phyloP scores from a whole-genome alignment of 1,140 invertebrate genomes.

The Bradysia coprophila region DNA sequence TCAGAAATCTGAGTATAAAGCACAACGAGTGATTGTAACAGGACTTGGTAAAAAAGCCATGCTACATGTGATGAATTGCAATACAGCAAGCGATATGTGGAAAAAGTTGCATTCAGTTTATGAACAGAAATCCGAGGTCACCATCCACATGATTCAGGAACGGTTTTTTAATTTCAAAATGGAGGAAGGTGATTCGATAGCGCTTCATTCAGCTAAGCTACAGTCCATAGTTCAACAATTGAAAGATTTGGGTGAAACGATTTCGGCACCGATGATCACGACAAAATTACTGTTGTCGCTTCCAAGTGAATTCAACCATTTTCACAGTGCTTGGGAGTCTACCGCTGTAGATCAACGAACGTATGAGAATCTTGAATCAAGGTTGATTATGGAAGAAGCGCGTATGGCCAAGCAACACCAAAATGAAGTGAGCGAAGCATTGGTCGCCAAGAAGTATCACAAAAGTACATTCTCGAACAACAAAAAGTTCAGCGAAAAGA shows the following conservation, averaged over 20 bases:
- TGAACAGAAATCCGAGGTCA: conserved; percentile 19
- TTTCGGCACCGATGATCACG: conserved; percentile 12
- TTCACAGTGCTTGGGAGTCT: conserved; percentile 11
- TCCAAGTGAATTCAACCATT: conserved; percentile 11
- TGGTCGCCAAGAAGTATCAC: conserved; percentile 1
- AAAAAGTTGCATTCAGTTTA: conserved; percentile 13
- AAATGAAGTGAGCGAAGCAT: neutral
- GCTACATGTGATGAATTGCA: conserved; percentile 15
- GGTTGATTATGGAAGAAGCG: conserved; percentile 10
- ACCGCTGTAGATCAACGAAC: conserved; percentile 9
- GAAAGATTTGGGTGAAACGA: conserved; percentile 9
- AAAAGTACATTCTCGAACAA: neutral
- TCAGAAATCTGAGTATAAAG: conserved; percentile 7
- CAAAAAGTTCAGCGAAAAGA: neutral
- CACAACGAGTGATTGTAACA: conserved; percentile 11
- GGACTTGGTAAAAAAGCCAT: conserved; percentile 11
- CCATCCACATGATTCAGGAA: conserved; percentile 17
- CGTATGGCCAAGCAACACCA: conserved; percentile 4
- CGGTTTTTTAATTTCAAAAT: conserved; percentile 12
- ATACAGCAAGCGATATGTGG: conserved; percentile 19
- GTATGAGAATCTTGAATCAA: conserved; percentile 7
- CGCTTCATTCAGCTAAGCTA: conserved; percentile 8
- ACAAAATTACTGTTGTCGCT: conserved; percentile 17
- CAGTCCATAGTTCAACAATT: conserved; percentile 7
- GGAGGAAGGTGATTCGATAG: conserved; percentile 7